A percentile compares a stretch with the other conserved stretches of the same genome.
Conservation (phyloP, 2,888 invertebrate genomes). For the Hoplodrina ambigua region DNA sequence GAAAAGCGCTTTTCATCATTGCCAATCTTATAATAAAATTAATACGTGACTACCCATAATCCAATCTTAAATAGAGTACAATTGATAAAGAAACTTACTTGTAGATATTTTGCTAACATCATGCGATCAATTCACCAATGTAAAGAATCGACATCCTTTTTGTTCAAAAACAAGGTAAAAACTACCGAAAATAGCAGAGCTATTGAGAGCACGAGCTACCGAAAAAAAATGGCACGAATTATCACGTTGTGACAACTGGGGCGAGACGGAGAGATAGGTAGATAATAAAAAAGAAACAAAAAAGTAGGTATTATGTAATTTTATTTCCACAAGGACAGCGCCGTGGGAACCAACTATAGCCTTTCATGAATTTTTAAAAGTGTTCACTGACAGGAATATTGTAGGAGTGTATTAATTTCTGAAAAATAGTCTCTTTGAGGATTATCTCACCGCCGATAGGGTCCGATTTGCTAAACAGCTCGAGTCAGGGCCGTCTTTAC, state of each 20-base stretch:
- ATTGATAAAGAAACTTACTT: not conserved
- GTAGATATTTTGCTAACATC: not conserved
- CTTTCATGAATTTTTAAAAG: slow-evolving; percentile 40
- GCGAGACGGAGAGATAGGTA: slow-evolving; percentile 26
- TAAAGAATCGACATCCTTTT: slow-evolving; percentile 5
- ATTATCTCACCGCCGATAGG: not conserved
- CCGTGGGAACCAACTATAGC: slow-evolving; percentile 29
- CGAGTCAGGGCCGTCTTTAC: no score
- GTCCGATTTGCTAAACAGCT: not conserved
- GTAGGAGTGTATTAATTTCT: slow-evolving; percentile 1
- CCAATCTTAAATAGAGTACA: not conserved
- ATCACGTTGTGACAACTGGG: slow-evolving; percentile 51
- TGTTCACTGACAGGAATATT: slow-evolving; percentile 11
- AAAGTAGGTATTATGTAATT: slow-evolving; percentile 43
- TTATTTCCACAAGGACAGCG: slow-evolving; percentile 44
- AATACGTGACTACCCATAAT: not conserved
- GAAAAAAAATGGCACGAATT: slow-evolving; percentile 38
- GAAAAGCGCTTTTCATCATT: not conserved
- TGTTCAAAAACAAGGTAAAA: slow-evolving; percentile 10
- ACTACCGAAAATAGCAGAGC: slow-evolving; percentile 3
- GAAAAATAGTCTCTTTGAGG: not conserved
- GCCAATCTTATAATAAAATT: not conserved
- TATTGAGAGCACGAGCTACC: not conserved
- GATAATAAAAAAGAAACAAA: slow-evolving; percentile 44
- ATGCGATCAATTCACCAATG: slow-evolving; percentile 11